Evolutionary conservation across 2,888 invertebrate species (phyloP), one percentile per base, ranked within the genome.

Genomic region (Megastigmus dorsalis): DNA sequence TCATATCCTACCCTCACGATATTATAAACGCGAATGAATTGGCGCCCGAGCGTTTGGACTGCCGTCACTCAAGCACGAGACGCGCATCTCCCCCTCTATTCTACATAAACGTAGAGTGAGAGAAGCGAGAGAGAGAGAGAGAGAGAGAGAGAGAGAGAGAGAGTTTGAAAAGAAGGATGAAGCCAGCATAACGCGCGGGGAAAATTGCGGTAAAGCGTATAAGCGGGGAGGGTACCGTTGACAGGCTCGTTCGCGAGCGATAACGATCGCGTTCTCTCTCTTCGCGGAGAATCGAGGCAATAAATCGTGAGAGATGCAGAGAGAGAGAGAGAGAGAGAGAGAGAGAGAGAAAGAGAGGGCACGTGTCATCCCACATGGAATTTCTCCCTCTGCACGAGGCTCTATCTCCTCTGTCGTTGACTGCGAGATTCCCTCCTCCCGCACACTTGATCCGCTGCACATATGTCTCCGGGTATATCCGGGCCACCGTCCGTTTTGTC

Each of bases 291-390:
- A 41, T 54, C 52, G 60, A 48, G 15, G 60, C 65, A 50, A 81
- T 81, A 81, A 81, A 81, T 79, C 80, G 66, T 57, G 67, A 65
- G n/a, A n/a, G n/a, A n/a, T n/a, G n/a, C n/a, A n/a, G n/a, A n/a
- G n/a, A n/a, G n/a, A n/a, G n/a, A n/a, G n/a, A n/a, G n/a, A n/a
- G n/a, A n/a, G n/a, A n/a, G n/a, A n/a, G n/a, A n/a, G n/a, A n/a
- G n/a, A n/a, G n/a, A n/a, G n/a, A n/a, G n/a, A n/a, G n/a, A n/a
- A n/a, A n/a, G n/a, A n/a, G 15, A 10, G 3, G 18, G 15, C n/a
- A n/a, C n/a, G n/a, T n/a, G n/a, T n/a, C n/a, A n/a, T n/a, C n/a
- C n/a, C n/a, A n/a, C n/a, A n/a, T n/a, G n/a, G n/a, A n/a, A n/a
- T n/a, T 68, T 33, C 63, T 79, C 38, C 20, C 52, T 30, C 55